A percentile compares a stretch with the other conserved stretches of the same genome.
phyloP scores from a whole-genome alignment of 2,888 invertebrate genomes.

The Cerceris ruficornis region DNA sequence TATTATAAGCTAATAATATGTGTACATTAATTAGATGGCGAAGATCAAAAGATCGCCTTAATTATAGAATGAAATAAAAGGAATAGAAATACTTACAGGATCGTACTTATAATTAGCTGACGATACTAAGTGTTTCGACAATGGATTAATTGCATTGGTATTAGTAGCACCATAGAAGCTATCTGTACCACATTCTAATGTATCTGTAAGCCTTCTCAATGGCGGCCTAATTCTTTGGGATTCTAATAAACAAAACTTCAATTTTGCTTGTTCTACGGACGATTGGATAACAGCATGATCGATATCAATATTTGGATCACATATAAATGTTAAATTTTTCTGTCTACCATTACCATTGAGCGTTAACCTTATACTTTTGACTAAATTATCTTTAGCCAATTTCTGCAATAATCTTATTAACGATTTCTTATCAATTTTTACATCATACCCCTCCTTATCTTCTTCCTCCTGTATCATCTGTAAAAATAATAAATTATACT shows the following conservation, averaged over 20 bases:
- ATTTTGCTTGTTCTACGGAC: slow-evolving; percentile 85
- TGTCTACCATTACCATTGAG: slow-evolving; percentile 81
- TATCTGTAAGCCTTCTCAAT: slow-evolving; percentile 25
- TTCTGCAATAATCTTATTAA: slow-evolving; percentile 84
- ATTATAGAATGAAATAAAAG: slow-evolving; percentile 7
- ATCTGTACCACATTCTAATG: slow-evolving; percentile 8
- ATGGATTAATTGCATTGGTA: neutral
- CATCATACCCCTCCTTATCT: slow-evolving; percentile 83
- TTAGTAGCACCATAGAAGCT: neutral
- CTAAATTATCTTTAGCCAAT: slow-evolving; percentile 84
- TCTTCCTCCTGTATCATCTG: slow-evolving; percentile 84
- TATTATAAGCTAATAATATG: too few species aligned
- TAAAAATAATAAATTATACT: slow-evolving; percentile 42
- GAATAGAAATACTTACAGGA: slow-evolving; percentile 42
- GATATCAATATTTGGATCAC: slow-evolving; percentile 82
- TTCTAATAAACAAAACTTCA: slow-evolving; percentile 82
- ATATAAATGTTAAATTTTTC: slow-evolving; percentile 83
- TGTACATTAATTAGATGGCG: too few species aligned
- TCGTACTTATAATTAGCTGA: slow-evolving; percentile 48
- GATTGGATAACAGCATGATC: slow-evolving; percentile 83
- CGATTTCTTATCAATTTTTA: slow-evolving; percentile 86
- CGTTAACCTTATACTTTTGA: slow-evolving; percentile 83
- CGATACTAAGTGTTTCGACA: neutral
- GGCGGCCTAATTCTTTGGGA: slow-evolving; percentile 41
- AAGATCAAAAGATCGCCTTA: neutral